Percentiles rank a stretch among this genome's conserved stretches.
phyloP scores from a whole-genome alignment of 2,888 invertebrate genomes.

The Eupsilia transversa region DNA sequence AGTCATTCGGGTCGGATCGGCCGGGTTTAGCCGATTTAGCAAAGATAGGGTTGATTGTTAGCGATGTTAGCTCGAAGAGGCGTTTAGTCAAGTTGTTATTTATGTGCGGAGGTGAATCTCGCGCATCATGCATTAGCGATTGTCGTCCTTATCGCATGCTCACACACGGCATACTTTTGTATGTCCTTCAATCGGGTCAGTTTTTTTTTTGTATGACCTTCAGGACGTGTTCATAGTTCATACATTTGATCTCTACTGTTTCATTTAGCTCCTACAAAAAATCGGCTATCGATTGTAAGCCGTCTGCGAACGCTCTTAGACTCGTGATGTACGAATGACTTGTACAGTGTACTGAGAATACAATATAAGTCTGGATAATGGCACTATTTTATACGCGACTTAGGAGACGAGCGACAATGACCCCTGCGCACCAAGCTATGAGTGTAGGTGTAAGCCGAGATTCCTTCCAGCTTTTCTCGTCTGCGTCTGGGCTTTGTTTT shows the following conservation, averaged over 20 bases:
- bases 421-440: neutral
- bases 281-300: too few relatives aligned
- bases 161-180: neutral
- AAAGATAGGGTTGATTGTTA: conserved; percentile 43
- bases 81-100: neutral
- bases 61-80: neutral
- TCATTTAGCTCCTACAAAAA: neutral
- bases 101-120: neutral
- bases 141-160: neutral
- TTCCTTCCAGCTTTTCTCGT: neutral
- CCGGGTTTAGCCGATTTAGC: conserved; percentile 33
- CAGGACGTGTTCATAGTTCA: neutral
- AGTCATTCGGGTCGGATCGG: conserved; percentile 60
- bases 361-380: neutral
- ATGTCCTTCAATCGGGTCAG: neutral
- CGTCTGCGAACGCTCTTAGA: neutral
- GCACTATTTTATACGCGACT: neutral
- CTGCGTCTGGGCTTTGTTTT: neutral
- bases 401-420: neutral
- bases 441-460: too few relatives aligned
- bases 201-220: neutral
- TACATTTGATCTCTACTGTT: neutral
- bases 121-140: too few relatives aligned
- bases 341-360: neutral
- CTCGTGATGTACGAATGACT: neutral